These are phyloP conservation scores for Podarcis lilfordi DNA, from an alignment of 2,797 vertebrate genomes.

Conservation along the genomic window DNA sequence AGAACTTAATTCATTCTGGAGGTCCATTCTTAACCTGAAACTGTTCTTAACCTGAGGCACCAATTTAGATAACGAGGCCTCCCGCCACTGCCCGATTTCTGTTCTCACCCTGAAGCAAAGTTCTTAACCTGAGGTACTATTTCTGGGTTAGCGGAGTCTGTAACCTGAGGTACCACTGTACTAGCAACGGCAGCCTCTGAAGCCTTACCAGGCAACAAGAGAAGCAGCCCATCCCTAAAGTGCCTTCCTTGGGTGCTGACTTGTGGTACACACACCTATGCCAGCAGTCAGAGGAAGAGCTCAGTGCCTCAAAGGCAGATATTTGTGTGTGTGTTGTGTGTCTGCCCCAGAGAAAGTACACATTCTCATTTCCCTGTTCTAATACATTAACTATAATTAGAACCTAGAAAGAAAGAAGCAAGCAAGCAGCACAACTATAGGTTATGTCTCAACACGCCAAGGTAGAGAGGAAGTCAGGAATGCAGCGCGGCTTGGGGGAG, in stretches of 20 bases:
- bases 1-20: no score
- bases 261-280: constrained; percentile 30
- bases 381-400: constrained; percentile 40
- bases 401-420: constrained; percentile 50
- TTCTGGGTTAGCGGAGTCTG: no score
- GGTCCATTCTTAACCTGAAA: no score
- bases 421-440: constrained; percentile 8
- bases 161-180: no score
- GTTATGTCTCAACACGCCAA: neutral
- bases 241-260: constrained; percentile 48
- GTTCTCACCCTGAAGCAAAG: no score
- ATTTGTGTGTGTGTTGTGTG: neutral
- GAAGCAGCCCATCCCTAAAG: constrained; percentile 42
- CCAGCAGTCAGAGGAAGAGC: constrained; percentile 55
- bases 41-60: no score
- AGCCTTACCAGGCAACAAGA: constrained; percentile 51
- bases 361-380: constrained; percentile 39
- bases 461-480: constrained; percentile 5
- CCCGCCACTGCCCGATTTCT: no score
- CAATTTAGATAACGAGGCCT: no score
- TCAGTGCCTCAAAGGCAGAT: constrained; percentile 56
- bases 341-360: neutral
- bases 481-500: neutral
- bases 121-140: no score
- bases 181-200: constrained; percentile 58